Evolutionary conservation across 2,113 vertebrate species (phyloP).

Genomic region (Quiscalus mexicanus): DNA sequence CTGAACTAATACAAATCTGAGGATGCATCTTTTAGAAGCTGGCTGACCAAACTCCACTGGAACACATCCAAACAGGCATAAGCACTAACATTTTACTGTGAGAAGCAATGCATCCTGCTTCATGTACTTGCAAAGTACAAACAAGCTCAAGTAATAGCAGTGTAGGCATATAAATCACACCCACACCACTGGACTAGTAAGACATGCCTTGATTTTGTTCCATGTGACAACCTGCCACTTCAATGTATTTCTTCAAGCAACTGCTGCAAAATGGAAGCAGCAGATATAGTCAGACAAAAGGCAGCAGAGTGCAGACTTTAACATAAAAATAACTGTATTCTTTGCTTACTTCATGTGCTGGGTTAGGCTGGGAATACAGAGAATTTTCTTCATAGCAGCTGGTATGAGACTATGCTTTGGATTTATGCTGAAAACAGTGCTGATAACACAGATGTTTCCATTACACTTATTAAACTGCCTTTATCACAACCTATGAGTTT

Average conservation of each 20-base stretch:
- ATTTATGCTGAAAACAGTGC: background rate
- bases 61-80: background rate
- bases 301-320: background rate
- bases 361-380: background rate
- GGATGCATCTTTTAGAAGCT: background rate
- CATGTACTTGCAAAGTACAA: background rate
- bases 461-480: background rate
- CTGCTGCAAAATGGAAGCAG: constrained; percentile 20
- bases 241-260: constrained; percentile 9
- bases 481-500: background rate
- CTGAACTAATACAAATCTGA: background rate
- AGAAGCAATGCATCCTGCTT: background rate
- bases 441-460: background rate
- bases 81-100: background rate
- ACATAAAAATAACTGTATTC: background rate
- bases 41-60: background rate
- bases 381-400: background rate
- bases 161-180: constrained; percentile 12
- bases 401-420: background rate
- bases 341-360: background rate
- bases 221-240: constrained; percentile 32
- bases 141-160: constrained; percentile 12
- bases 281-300: constrained; percentile 1
- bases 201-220: constrained; percentile 22
- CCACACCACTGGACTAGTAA: background rate